Evolutionary conservation across 2,888 invertebrate genomes (phyloP), one percentile per base, ranked within the genome.

Genomic region (Sisyra nigra): DNA sequence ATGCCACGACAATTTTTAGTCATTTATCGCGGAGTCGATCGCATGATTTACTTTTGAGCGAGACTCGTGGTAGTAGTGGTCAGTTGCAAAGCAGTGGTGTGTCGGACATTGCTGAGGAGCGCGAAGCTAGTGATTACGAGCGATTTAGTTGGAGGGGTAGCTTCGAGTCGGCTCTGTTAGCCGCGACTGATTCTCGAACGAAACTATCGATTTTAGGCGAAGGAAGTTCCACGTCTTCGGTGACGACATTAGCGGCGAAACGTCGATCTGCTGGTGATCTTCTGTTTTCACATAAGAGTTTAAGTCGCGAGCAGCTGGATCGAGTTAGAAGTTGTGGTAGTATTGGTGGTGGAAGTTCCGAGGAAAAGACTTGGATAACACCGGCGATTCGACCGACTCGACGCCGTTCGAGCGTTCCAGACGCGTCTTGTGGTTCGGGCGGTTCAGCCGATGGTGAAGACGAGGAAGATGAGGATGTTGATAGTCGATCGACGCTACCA

Each of bases 91-190:
- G 63, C 49, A 63, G 66, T 50, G 65, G 68, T 33, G 67, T 66
- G 8, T 67, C 68, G 31, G 72, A 72, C 48, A 67, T 66, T 32
- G 65, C 65, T 14, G 73, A 74, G 55, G 72, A 73, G 53, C 76
- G 78, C 54, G 84, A 86, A 56, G 79, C 82, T 42, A 38, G 29
- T 14, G 87, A 87, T 57, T 80, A 86, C 67, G 89, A 89, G 59
- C 69, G 88, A 50, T 88, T 88, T 63, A 86, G 86, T 55, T 89
- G 89, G 89, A 74, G 88, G 47, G 89, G 89, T 51, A 88, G 88
- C 64, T 89, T 89, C 62, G 89, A 89, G 59, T 87, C 87, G n/a
- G 86, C 89, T 34, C 66, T 89, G 45, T 72, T 87, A 63, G 88
- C 87, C 9, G 84, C 86, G 2, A 17, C 17, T 8, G 88, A 89